Evolutionary conservation across 2,113 vertebrate species (phyloP).

Genomic region (Typhlomys cinereus): DNA sequence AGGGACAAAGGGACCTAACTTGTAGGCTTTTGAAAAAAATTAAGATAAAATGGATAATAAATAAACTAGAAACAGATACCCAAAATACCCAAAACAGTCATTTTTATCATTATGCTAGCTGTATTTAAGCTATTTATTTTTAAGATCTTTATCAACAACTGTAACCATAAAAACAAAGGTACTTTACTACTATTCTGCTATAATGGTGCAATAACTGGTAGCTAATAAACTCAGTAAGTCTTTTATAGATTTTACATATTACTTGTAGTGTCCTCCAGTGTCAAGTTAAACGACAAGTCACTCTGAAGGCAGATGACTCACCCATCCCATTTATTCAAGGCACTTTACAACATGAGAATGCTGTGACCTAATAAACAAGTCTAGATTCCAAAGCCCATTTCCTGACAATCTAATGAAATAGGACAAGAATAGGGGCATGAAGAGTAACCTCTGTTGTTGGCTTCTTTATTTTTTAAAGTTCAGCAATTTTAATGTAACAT

Average conservation of each 20-base stretch:
- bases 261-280: conserved; percentile 9
- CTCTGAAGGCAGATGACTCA: conserved; percentile 41
- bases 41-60: conserved; percentile 34
- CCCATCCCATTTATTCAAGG: conserved; percentile 43
- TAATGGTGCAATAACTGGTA: conserved; percentile 29
- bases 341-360: conserved; percentile 47
- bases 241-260: conserved; percentile 18
- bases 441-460: conserved; percentile 70
- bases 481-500: conserved; percentile 79
- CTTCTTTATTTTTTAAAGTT: conserved; percentile 49
- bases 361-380: conserved; percentile 51
- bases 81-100: neutral
- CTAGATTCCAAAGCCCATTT: conserved; percentile 28
- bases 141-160: conserved; percentile 55
- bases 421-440: conserved; percentile 36
- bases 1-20: neutral
- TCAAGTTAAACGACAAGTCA: conserved; percentile 24
- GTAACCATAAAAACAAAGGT: conserved; percentile 7
- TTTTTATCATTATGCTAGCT: conserved; percentile 47
- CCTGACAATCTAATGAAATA: conserved; percentile 42
- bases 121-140: conserved; percentile 44
- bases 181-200: conserved; percentile 38
- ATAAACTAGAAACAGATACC: conserved; percentile 22
- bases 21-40: conserved; percentile 18
- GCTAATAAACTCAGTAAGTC: conserved; percentile 22